These are phyloP conservation scores for Mizuhopecten yessoensis DNA, from an alignment of 1,140 invertebrate species.

Conservation along the genomic window DNA sequence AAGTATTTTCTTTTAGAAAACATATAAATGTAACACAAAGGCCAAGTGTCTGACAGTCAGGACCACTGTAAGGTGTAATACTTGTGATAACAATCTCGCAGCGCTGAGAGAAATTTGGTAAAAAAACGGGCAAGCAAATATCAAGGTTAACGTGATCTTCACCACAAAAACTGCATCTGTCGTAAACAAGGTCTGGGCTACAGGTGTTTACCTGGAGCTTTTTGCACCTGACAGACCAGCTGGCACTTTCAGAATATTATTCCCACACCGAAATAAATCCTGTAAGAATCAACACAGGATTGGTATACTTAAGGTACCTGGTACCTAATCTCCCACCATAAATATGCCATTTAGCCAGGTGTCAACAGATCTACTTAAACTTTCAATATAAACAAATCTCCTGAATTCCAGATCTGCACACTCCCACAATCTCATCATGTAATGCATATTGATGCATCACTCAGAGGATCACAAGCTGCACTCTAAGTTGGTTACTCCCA, in stretches of 20 bases:
- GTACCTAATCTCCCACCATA: neutral
- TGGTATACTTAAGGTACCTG: neutral
- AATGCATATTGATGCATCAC: neutral
- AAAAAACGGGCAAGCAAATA: neutral
- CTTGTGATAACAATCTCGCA: neutral
- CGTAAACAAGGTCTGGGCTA: neutral
- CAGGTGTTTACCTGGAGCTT: neutral
- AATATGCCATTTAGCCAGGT: neutral
- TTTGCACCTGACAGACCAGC: neutral
- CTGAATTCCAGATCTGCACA: neutral
- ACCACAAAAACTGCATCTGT: neutral
- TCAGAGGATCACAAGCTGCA: neutral
- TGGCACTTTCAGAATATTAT: neutral
- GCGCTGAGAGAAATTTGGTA: neutral
- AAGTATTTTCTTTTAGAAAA: too few relatives aligned
- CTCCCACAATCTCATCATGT: neutral
- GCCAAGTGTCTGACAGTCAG: neutral
- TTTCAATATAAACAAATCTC: slow-evolving; percentile 2
- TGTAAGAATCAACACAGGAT: neutral
- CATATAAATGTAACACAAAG: neutral
- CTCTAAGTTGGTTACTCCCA: neutral
- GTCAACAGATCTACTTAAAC: neutral
- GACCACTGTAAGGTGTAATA: neutral
- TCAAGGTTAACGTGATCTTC: neutral
- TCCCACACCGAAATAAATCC: neutral